These are phyloP conservation scores for Argentina silus DNA, from an alignment of 2,797 vertebrate genomes.

Conservation along the genomic window DNA sequence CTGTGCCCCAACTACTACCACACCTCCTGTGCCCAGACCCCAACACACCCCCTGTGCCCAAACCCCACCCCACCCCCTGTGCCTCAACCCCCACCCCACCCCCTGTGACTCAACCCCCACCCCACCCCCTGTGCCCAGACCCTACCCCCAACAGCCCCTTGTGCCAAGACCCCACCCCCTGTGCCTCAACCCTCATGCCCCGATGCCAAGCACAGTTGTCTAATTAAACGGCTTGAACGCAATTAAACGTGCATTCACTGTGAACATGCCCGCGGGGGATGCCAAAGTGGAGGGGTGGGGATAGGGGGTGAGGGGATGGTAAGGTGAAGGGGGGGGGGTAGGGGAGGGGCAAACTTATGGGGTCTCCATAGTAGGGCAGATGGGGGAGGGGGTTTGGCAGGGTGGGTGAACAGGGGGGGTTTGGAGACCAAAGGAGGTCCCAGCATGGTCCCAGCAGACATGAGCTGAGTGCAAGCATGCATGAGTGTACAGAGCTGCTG, in stretches of 20 bases:
- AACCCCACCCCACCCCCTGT: too few species aligned
- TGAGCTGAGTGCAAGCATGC: constrained; percentile 15
- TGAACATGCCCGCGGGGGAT: constrained; percentile 67
- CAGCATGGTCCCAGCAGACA: constrained; percentile 39
- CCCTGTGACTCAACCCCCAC: constrained; percentile 4
- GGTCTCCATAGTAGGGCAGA: constrained; percentile 21
- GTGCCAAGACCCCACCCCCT: constrained; percentile 24
- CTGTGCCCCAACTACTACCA: too few species aligned
- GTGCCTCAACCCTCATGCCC: constrained; percentile 41
- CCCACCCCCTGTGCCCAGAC: constrained; percentile 40
- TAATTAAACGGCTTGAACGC: constrained; percentile 67
- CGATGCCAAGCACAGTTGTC: constrained; percentile 54
- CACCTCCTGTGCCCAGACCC: too few species aligned
- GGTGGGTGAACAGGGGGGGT: constrained; percentile 3
- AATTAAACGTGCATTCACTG: constrained; percentile 47
- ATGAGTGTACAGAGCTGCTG: background rate
- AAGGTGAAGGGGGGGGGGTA: constrained; percentile 40
- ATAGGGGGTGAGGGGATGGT: constrained; percentile 4
- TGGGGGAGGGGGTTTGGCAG: background rate
- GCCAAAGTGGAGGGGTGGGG: constrained; percentile 48
- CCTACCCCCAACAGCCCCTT: constrained; percentile 29
- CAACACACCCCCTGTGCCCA: too few species aligned
- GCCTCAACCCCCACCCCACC: too few species aligned
- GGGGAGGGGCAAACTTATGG: constrained; percentile 22
- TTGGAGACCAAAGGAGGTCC: constrained; percentile 32